Evolutionary conservation across 2,888 invertebrate species (phyloP), one percentile per base, ranked within the genome.

Genomic region (Dasypogon diadema): DNA sequence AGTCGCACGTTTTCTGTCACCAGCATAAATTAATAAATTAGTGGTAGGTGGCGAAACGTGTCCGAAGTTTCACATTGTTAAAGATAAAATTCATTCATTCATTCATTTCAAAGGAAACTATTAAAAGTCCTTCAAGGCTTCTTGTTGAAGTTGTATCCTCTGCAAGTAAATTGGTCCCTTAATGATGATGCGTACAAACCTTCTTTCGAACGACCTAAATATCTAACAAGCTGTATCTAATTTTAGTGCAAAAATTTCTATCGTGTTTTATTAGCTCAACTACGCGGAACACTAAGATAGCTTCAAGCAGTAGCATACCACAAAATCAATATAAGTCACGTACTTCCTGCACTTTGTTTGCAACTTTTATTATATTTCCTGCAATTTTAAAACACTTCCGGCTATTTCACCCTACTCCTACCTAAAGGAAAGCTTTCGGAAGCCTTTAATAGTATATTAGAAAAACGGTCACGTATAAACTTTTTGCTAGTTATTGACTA

Each of bases 381-480:
- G 2, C 12, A 42, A 12, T 42, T 42, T 12, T 42, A 42, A 42
- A 12, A 12, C n/a, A 42, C 42, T 42, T 42, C 2, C 42, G 8
- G 8, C 8, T 12, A 30, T 30, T 30, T 30, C 34, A 30, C 6
- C 5, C 34, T 30, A 10, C 34, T 30, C 34, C 5, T 30, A 30
- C 34, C 34, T 30, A 30, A 5, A 30, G 34, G 10, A 30, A 30
- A 30, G 34, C 34, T 30, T 30, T 30, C 10, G 34, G 6, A 30
- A 30, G 34, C 10, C 34, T 30, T 0, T 30, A 1, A 12, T 14
- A 5, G 22, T 10, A 10, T 18, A n/a, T 30, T 58, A 10, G 58
- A 30, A 58, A 58, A 58, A 30, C 58, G 58, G 58, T 58, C 58
- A 58, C 58, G 18, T 42, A 12, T 34, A 37, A 37, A 37, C 37